Conservation (phyloP, 2,113 vertebrate species). For the Microcebus jonahi region DNA sequence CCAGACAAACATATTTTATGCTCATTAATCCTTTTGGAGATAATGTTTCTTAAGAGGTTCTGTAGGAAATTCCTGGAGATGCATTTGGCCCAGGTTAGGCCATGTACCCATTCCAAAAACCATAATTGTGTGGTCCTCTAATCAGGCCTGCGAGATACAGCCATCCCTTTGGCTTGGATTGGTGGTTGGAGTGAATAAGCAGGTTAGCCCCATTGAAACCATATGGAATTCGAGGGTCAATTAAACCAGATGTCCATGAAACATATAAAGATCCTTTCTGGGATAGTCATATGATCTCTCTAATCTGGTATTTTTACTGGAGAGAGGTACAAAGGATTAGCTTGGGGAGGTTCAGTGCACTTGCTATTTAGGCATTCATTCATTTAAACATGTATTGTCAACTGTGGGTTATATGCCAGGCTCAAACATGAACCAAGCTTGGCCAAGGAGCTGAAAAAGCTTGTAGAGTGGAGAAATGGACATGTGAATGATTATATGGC, state of each 20-base stretch:
- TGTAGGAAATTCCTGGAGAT: not conserved
- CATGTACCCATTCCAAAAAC: not conserved
- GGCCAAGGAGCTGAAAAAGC: not conserved
- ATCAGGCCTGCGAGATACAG: not conserved
- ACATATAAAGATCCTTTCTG: not conserved
- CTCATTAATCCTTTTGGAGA: not conserved
- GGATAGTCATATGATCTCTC: not conserved
- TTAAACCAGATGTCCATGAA: not conserved
- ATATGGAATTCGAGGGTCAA: not conserved
- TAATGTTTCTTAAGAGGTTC: not conserved
- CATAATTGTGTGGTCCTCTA: not conserved
- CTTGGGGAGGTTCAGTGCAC: not conserved
- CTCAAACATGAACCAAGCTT: not conserved
- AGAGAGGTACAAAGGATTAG: not conserved
- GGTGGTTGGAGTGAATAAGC: not conserved
- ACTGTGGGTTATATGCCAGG: not conserved
- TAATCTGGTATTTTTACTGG: not conserved
- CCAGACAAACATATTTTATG: not conserved
- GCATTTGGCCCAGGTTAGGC: not conserved
- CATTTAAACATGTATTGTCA: not conserved
- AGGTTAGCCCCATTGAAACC: not conserved
- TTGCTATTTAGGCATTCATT: not conserved
- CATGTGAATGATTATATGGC: not conserved
- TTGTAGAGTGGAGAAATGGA: not conserved
- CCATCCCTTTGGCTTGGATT: not conserved